Evolutionary conservation across 2,888 invertebrate species (phyloP), one percentile per base, ranked within the genome.

Genomic region (Biston betularia): DNA sequence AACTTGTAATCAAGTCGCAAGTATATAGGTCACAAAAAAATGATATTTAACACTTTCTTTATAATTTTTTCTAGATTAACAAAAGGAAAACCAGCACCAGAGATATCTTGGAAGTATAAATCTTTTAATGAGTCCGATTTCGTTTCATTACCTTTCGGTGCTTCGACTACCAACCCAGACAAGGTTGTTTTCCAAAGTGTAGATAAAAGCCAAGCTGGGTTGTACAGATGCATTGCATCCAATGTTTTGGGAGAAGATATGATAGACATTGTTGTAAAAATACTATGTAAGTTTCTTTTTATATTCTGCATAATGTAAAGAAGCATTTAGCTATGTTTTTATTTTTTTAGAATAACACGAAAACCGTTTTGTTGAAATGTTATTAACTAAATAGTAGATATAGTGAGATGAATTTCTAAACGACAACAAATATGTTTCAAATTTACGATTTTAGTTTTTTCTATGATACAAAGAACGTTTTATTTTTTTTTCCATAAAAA

Each of bases 31-130:
- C n/a, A n/a, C n/a, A n/a, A n/a, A n/a, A n/a, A n/a, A n/a, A n/a
- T n/a, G n/a, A n/a, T n/a, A n/a, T n/a, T n/a, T n/a, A n/a, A n/a
- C n/a, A n/a, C n/a, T n/a, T n/a, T n/a, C n/a, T n/a, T n/a, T n/a
- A n/a, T n/a, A n/a, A 55, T 55, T 42, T 15, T 38, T 80, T 82
- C 56, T 68, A 92, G 92, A 35, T 64, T 89, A 1, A 57, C 70
- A 5, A 80, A 81, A 77, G 93, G 93, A 1, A 87, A 79, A 67
- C 93, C 93, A 1, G 12, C 40, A 0, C 93, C 93, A 11, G 65
- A 58, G 34, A 70, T 90, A 12, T 72, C 68, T 1, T 93, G 93
- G 93, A 75, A 79, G 11, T 89, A 81, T 60, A 85, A 84, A 76
- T 50, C 79, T 1, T 68, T 72, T 15, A 58, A 79, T 12, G 74